These are phyloP conservation scores for Notocelia uddmanniana DNA, from an alignment of 2,888 invertebrate genomes.

Conservation along the genomic window DNA sequence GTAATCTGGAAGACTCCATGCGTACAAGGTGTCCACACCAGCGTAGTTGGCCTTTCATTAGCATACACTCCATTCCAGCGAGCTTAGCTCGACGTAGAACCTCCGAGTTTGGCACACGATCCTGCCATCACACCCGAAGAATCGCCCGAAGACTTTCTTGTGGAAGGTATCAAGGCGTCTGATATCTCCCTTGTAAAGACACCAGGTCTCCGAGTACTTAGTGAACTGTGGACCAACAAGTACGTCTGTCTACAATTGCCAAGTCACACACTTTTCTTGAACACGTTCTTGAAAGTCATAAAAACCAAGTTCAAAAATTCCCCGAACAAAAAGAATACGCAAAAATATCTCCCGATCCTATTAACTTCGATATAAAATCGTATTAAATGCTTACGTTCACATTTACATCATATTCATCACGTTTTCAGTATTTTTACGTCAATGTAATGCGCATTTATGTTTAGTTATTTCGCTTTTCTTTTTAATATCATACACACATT, in stretches of 20 bases:
- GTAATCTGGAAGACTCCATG: no score
- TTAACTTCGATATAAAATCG: constrained; percentile 10
- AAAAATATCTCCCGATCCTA: neutral
- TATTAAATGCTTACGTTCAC: constrained; percentile 1
- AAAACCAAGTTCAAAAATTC: neutral
- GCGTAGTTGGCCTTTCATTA: no score
- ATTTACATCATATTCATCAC: neutral
- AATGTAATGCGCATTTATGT: constrained; percentile 9
- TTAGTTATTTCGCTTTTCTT: constrained; percentile 33
- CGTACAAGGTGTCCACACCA: no score
- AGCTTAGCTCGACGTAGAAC: no score
- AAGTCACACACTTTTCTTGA: neutral
- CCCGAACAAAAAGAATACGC: neutral
- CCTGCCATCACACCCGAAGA: no score
- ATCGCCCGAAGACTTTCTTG: no score
- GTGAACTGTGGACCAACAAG: no score
- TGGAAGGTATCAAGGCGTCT: no score
- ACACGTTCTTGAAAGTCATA: neutral
- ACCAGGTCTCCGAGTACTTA: no score
- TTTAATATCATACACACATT: constrained; percentile 36
- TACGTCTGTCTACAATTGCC: neutral
- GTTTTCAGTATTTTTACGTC: constrained; percentile 11
- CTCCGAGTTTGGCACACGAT: no score
- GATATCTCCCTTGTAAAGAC: no score
- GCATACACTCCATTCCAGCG: no score